A percentile compares a stretch with the other conserved stretches of the same genome.
Conservation (phyloP, 1,140 invertebrate genomes). For the Eurytemora carolleeae region DNA sequence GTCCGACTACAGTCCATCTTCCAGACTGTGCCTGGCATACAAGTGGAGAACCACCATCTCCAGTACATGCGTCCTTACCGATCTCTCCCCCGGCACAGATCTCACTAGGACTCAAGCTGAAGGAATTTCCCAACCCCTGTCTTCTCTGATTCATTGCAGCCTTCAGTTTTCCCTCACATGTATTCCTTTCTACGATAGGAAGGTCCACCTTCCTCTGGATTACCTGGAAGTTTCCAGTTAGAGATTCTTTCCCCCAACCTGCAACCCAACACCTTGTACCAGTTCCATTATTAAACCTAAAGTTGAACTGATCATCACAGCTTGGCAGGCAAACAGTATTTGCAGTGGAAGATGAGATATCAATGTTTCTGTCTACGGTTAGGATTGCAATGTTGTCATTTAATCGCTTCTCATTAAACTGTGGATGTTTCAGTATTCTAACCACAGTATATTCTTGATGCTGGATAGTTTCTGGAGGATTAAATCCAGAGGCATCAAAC, state of each 20-base stretch:
- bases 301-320: constrained; percentile 12
- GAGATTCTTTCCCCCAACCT: constrained; percentile 6
- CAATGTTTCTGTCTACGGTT: constrained; percentile 5
- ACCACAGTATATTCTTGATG: constrained; percentile 10
- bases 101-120: constrained; percentile 44
- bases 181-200: background rate
- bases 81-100: constrained; percentile 43
- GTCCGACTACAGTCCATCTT: constrained; percentile 34
- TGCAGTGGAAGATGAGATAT: background rate
- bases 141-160: constrained; percentile 26
- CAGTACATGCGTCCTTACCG: constrained; percentile 42
- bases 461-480: background rate
- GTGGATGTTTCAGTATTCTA: background rate
- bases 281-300: constrained; percentile 9
- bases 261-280: constrained; percentile 12
- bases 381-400: constrained; percentile 11
- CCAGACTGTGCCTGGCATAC: constrained; percentile 23
- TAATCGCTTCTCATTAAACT: background rate
- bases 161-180: background rate
- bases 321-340: constrained; percentile 11
- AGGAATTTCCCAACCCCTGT: constrained; percentile 48
- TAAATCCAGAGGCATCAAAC: constrained; percentile 9
- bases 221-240: background rate
- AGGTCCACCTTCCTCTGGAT: constrained; percentile 9
- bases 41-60: constrained; percentile 44